Percentiles rank a stretch among this genome's conserved stretches.
phyloP scores from a whole-genome alignment of 2,797 vertebrate genomes.

The Erpetoichthys calabaricus region DNA sequence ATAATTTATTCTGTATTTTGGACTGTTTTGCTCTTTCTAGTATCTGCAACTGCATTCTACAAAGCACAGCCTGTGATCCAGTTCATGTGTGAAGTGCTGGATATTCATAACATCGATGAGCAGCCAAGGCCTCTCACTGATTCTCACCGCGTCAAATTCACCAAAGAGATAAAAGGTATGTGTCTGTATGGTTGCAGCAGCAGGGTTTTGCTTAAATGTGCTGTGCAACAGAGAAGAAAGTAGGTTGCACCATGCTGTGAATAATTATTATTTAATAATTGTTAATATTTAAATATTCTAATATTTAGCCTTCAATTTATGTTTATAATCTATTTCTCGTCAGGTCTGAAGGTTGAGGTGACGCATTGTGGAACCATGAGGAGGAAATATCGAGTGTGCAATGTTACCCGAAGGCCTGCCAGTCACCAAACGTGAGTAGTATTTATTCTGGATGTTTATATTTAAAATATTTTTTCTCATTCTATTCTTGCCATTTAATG shows the following conservation, averaged over 20 bases:
- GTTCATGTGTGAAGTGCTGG: conserved; percentile 98
- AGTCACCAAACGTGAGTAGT: conserved; percentile 96
- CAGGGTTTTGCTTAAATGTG: neutral
- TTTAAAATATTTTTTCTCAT: too few species aligned
- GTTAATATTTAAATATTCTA: too few species aligned
- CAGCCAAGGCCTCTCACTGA: conserved; percentile 95
- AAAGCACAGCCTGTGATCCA: conserved; percentile 98
- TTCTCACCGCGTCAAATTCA: conserved; percentile 97
- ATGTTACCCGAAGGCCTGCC: conserved; percentile 88
- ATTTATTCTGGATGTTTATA: too few species aligned
- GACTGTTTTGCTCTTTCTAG: conserved; percentile 38
- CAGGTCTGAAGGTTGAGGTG: conserved; percentile 98
- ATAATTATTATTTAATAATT: too few species aligned
- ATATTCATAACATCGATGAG: conserved; percentile 98
- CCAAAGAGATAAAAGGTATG: conserved; percentile 98
- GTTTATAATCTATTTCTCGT: conserved; percentile 9
- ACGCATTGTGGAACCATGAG: conserved; percentile 98
- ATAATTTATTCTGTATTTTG: too few species aligned
- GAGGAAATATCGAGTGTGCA: conserved; percentile 95
- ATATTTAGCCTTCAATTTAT: too few species aligned
- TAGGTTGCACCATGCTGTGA: too few species aligned
- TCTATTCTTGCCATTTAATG: too few species aligned
- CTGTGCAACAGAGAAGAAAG: too few species aligned
- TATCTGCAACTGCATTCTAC: conserved; percentile 97
- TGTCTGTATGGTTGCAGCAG: neutral